Conservation (phyloP, 2,113 vertebrate species). For the Henicopernis longicauda region DNA sequence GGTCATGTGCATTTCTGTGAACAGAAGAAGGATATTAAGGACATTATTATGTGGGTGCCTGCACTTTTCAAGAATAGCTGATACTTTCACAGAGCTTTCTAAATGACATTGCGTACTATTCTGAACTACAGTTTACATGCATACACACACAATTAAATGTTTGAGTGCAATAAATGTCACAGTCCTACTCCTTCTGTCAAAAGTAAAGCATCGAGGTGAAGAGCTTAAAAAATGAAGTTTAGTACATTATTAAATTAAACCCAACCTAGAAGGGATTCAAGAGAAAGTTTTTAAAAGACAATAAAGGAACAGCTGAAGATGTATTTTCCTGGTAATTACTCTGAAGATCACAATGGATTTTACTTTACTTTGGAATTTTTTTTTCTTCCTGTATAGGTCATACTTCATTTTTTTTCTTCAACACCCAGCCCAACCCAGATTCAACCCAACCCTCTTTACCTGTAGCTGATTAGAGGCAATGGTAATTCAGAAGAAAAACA, state of each 20-base stretch:
- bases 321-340: not conserved
- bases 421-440: not conserved
- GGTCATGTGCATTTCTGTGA: not conserved
- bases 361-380: not conserved
- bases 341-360: not conserved
- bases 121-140: not conserved
- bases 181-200: not conserved
- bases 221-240: not conserved
- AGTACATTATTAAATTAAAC: not conserved
- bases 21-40: not conserved
- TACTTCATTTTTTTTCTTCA: not conserved
- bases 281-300: not conserved
- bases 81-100: not conserved
- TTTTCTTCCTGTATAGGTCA: not conserved
- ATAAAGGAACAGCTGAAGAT: not conserved
- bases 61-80: not conserved
- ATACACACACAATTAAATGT: not conserved
- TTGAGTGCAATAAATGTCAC: not conserved
- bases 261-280: not conserved
- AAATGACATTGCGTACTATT: not conserved
- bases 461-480: constrained; percentile 10
- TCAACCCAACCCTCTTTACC: not conserved
- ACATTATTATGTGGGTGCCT: not conserved
- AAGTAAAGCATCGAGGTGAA: not conserved
- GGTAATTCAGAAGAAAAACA: not conserved